Evolutionary conservation across 2,888 invertebrate species (phyloP).

Genomic region (Physocephala rufipes): DNA sequence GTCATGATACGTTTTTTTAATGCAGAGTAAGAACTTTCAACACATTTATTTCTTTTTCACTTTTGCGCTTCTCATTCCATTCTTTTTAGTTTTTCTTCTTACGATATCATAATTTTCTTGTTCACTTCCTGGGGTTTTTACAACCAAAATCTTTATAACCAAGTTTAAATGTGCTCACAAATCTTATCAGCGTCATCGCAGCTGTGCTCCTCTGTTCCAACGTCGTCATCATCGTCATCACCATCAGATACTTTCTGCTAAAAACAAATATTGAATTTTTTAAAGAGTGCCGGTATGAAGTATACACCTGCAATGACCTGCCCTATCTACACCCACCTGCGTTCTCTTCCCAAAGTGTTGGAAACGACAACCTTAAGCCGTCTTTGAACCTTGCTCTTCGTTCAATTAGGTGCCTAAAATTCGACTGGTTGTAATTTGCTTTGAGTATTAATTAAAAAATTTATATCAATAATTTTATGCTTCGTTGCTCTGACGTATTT

Average conservation of each 20-base stretch:
- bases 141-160: conserved; percentile 19
- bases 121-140: too few relatives aligned
- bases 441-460: conserved; percentile 49
- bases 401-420: not conserved
- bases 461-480: conserved; percentile 45
- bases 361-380: too few relatives aligned
- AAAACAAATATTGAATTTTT: conserved; percentile 13
- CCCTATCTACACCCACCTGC: not conserved
- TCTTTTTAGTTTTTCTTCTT: not conserved
- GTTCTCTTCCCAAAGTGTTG: too few relatives aligned
- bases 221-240: conserved; percentile 2
- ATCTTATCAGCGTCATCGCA: conserved; percentile 32
- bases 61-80: not conserved
- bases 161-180: conserved; percentile 34
- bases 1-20: not conserved
- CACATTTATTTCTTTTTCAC: not conserved
- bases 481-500: not conserved
- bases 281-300: conserved; percentile 24
- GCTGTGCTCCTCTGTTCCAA: not conserved
- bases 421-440: conserved; percentile 45
- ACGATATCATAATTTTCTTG: too few relatives aligned
- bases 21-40: not conserved
- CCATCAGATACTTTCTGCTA: not conserved
- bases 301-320: too few relatives aligned
- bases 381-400: too few relatives aligned